phyloP scores from a whole-genome alignment of 2,888 invertebrate genomes.

The Scaptomyza tumidula region DNA sequence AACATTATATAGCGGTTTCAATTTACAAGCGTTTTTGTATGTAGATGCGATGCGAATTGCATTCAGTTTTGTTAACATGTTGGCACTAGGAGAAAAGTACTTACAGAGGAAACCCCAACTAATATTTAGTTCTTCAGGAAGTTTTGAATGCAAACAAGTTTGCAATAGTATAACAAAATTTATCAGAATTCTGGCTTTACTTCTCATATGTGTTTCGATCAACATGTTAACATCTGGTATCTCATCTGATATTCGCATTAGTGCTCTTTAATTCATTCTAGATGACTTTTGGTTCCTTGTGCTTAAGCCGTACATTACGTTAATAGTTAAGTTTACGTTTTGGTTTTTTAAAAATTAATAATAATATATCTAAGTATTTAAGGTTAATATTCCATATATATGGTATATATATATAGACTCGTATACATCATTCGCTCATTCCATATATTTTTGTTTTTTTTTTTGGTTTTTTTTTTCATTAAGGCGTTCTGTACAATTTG shows the following conservation, averaged over 20 bases:
- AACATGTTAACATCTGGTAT: constrained; percentile 28
- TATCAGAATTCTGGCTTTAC: not conserved
- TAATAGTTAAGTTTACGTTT: constrained; percentile 13
- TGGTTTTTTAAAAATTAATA: constrained; percentile 64
- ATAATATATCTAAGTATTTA: constrained; percentile 67
- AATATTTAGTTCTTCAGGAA: not conserved
- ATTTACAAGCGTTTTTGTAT: constrained; percentile 49
- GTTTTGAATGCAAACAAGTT: not conserved
- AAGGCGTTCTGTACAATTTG: constrained; percentile 81
- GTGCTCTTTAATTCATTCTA: constrained; percentile 22
- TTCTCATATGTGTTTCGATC: not conserved
- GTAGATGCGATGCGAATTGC: constrained; percentile 7
- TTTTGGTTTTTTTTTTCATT: constrained; percentile 55
- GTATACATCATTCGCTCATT: constrained; percentile 75
- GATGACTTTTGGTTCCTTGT: constrained; percentile 71
- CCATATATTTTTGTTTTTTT: constrained; percentile 49
- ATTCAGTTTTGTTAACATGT: constrained; percentile 27
- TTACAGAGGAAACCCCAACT: not conserved
- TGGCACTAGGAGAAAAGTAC: constrained; percentile 9
- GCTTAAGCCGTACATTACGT: constrained; percentile 60
- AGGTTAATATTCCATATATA: constrained; percentile 62
- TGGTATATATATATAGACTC: constrained; percentile 60
- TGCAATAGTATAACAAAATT: not conserved
- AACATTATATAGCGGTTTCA: constrained; percentile 38
- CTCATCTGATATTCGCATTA: constrained; percentile 12